phyloP scores from a whole-genome alignment of 2,888 invertebrate genomes.

The Pseudoips prasinana region DNA sequence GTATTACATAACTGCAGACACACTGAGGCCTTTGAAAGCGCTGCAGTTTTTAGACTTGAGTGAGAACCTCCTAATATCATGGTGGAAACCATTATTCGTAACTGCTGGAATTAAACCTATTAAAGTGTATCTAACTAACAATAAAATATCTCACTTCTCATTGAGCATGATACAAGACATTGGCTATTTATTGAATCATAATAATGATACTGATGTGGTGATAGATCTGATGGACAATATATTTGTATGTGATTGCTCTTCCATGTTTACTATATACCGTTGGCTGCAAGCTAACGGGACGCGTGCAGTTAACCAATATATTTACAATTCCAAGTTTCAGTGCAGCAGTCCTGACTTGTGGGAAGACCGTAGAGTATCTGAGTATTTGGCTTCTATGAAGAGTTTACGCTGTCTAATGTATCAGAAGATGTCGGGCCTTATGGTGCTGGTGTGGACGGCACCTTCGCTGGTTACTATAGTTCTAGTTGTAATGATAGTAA shows the following conservation, averaged over 20 bases:
- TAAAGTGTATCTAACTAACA: conserved; percentile 67
- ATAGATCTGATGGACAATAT: conserved; percentile 78
- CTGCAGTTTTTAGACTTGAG: conserved; percentile 75
- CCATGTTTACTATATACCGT: conserved; percentile 64
- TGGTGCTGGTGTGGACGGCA: conserved; percentile 67
- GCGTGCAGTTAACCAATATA: conserved; percentile 50
- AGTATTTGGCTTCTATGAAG: conserved; percentile 64
- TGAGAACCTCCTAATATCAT: conserved; percentile 74
- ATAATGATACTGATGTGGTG: conserved; percentile 38
- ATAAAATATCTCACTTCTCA: conserved; percentile 80
- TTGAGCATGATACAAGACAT: conserved; percentile 82
- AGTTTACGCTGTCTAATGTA: conserved; percentile 63
- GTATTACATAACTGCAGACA: conserved; percentile 59
- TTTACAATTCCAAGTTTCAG: conserved; percentile 55
- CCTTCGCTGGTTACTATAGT: conserved; percentile 60
- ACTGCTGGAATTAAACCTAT: conserved; percentile 61
- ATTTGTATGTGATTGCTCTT: conserved; percentile 78
- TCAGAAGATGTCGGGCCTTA: conserved; percentile 59
- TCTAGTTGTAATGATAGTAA: conserved; percentile 46
- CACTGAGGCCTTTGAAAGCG: conserved; percentile 63
- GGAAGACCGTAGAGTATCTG: conserved; percentile 65
- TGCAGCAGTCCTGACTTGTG: conserved; percentile 72
- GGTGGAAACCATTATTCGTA: conserved; percentile 78
- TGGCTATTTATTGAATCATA: conserved; percentile 57
- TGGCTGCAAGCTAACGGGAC: conserved; percentile 69